Conservation (phyloP, 2,113 vertebrate genomes). For the Grammomys surdaster region DNA sequence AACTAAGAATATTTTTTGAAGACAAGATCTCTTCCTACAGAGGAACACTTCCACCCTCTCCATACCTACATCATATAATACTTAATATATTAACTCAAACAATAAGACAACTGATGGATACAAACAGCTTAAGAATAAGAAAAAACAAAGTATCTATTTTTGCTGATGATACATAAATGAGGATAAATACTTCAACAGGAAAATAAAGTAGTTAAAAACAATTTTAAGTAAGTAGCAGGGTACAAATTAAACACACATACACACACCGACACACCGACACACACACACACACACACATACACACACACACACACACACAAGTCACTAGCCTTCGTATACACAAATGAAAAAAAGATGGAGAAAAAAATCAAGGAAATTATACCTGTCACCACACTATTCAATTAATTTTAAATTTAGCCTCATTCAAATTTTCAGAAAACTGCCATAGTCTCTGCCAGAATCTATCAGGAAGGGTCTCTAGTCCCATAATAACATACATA, state of each 20-base stretch:
- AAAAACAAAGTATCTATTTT: background rate
- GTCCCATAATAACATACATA: background rate
- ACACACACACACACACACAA: background rate
- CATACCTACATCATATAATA: background rate
- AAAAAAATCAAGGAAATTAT: background rate
- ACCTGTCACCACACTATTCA: background rate
- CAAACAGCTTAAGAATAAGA: background rate
- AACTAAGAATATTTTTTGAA: background rate
- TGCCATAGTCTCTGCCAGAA: background rate
- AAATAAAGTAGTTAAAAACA: background rate
- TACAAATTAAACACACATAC: background rate
- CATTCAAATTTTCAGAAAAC: background rate
- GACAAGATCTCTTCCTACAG: background rate
- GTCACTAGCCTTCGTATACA: background rate
- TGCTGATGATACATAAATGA: background rate
- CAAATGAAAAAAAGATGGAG: background rate
- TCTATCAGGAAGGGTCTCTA: background rate
- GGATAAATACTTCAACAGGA: background rate
- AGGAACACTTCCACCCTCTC: background rate
- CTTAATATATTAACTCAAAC: background rate
- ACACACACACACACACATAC: background rate
- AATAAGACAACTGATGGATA: background rate
- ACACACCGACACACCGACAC: background rate
- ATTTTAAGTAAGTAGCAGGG: background rate
- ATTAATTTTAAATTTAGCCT: background rate